Base-by-base conservation (phyloP, 2,113 vertebrate genomes). In the Halcyon senegalensis region DNA sequence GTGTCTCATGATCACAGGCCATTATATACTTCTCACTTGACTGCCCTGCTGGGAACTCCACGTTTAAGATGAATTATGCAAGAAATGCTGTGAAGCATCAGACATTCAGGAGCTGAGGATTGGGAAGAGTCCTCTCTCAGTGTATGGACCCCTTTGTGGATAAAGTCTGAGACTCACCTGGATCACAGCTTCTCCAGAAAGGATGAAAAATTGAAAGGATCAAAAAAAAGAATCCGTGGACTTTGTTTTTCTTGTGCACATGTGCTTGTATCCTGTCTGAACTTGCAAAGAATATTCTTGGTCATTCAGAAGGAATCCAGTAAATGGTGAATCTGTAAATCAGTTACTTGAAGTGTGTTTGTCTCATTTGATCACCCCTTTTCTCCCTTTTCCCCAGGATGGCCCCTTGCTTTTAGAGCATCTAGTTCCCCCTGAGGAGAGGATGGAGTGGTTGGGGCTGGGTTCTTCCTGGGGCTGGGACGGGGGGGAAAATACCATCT, bases 331-430 rank as follows among this genome's bases (percentile, higher is more conserved):
- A 67, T 76, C 70, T 96, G 87, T 73, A 39, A 94, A 94, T 89
- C 77, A 85, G 77, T 80, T 28, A 33, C 70, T 56, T 9, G 1
- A 0, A 73, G 94, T 87, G 96, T 97, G 91, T 89, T 63, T 96
- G 96, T 97, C 87, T 97, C 89, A 93, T 97, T 96, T 96, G 89
- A 64, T 94, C 67, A 10, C 73, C 86, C 76, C n/a, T 73, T 73
- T 56, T 33, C 44, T 80, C 72, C 84, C 72, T 39, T 81, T 59
- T 76, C 79, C 62, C 28, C 21, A 13, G 53, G 81, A 84, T 39
- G 7, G 20, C 25, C 60, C 48, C 11, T 84, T 70, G 74, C 58
- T 85, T 73, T 39, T n/a, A 23, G 72, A 84, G 79, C 85, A 18
- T 33, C 46, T 67, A 1, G 16, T 66, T 60, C 43, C 84, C 89